Evolutionary conservation across 2,113 vertebrate genomes (phyloP), one percentile per base, ranked within the genome.

Genomic region (Notarius quadriscutis): DNA sequence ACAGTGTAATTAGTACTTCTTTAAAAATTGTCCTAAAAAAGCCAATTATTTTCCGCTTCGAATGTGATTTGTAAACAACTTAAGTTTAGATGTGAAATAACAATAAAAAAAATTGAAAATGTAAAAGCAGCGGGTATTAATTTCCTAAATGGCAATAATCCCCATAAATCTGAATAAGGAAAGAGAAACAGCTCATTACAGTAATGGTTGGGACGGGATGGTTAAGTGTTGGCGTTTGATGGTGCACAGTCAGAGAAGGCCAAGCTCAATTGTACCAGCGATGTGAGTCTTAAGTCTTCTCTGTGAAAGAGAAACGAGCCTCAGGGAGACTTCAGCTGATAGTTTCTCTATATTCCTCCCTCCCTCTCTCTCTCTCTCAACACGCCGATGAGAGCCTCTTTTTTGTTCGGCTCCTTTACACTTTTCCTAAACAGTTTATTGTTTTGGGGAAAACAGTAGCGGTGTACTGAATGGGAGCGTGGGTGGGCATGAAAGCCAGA

Each of bases 371-470:
- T 41, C 34, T 41, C 82, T 41, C 51, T 71, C 63, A 58, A 25
- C 62, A 80, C 51, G 20, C 85, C 22, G 67, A 22, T n/a, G 30
- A 62, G 57, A 81, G 41, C 14, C 12, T 60, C 80, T 71, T 82
- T 48, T 50, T 53, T 74, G 53, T n/a, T 69, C 41, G n/a, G 57
- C 69, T 74, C 55, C 25, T 83, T 75, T 74, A 74, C 75, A 80
- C 51, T 77, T 63, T 80, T 55, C 75, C 77, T 67, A 53, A 82
- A 63, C 80, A 83, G 57, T 83, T 86, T 75, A 72, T 50, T 57
- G 83, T 87, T 75, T 75, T 20, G 79, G 85, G 85, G 34, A 30
- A 57, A 62, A 81, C 60, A 83, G 86, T 69, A 65, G 80, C n/a
- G n/a, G 30, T 41, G 74, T 57, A 48, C 18, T 83, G 80, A 81